phyloP scores from a whole-genome alignment of 1,140 invertebrate species.

The Drosophila tani region DNA sequence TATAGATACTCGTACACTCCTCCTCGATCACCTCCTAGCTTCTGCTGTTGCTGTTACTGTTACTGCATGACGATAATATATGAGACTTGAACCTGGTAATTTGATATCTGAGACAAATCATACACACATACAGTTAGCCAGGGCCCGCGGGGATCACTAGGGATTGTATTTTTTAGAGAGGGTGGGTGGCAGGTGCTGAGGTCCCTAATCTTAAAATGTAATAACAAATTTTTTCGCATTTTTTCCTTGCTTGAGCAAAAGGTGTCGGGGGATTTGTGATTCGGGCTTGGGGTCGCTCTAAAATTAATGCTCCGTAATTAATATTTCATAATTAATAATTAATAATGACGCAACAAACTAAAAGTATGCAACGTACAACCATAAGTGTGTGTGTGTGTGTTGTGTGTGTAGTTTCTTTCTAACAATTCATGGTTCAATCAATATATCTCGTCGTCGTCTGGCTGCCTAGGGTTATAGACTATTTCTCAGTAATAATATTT shows the following conservation, averaged over 20 bases:
- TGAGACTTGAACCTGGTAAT: slow-evolving; percentile 44
- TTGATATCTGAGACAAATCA: slow-evolving; percentile 44
- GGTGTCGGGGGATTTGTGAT: slow-evolving; percentile 15
- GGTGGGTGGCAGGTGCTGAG: slow-evolving; percentile 7
- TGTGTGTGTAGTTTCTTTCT: slow-evolving; percentile 42
- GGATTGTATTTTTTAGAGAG: neutral
- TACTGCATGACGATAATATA: slow-evolving; percentile 18
- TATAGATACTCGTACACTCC: slow-evolving; percentile 55
- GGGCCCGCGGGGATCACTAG: slow-evolving; percentile 20
- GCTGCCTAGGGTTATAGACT: slow-evolving; percentile 40
- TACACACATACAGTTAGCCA: slow-evolving; percentile 39
- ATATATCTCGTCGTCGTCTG: slow-evolving; percentile 16
- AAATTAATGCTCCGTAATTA: slow-evolving; percentile 25
- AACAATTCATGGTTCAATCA: slow-evolving; percentile 59
- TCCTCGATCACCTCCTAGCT: slow-evolving; percentile 20
- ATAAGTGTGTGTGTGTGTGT: slow-evolving; percentile 65
- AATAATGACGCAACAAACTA: slow-evolving; percentile 55
- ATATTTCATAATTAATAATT: slow-evolving; percentile 19
- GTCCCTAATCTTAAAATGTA: slow-evolving; percentile 53
- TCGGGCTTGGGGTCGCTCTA: neutral
- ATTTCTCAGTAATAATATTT: slow-evolving; percentile 61
- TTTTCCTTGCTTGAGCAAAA: slow-evolving; percentile 52
- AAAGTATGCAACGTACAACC: slow-evolving; percentile 72
- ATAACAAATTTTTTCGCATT: slow-evolving; percentile 40
- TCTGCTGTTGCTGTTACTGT: slow-evolving; percentile 9